Conservation (phyloP, 2,797 vertebrate species). For the Setipinna tenuifilis region DNA sequence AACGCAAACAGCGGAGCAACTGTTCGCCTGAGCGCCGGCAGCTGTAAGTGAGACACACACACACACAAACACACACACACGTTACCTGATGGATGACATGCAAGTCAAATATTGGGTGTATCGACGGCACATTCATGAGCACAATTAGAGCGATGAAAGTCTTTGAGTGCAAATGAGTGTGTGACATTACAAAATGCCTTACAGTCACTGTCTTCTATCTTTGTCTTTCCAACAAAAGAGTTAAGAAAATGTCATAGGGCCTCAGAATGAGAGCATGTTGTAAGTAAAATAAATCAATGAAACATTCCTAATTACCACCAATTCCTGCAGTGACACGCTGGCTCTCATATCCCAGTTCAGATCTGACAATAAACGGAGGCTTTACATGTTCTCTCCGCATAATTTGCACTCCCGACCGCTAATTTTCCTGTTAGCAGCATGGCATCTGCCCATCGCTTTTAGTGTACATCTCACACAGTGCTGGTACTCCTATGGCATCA, state of each 20-base stretch:
- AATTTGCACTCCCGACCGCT: background rate
- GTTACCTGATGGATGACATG: background rate
- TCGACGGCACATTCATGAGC: background rate
- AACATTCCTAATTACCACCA: background rate
- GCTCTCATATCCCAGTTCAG: background rate
- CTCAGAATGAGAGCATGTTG: background rate
- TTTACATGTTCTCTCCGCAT: background rate
- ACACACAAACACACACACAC: too few relatives aligned
- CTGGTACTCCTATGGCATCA: background rate
- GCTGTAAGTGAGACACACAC: background rate
- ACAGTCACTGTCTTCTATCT: background rate
- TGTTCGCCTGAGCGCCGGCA: background rate
- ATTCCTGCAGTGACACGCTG: background rate
- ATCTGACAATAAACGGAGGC: background rate
- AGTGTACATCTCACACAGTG: background rate
- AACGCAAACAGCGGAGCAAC: constrained; percentile 9
- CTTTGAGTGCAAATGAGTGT: background rate
- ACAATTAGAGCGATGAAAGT: background rate
- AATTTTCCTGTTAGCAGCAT: background rate
- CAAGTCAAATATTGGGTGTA: background rate
- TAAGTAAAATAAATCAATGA: background rate
- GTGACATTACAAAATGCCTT: background rate
- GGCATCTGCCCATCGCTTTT: background rate
- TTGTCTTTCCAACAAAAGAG: background rate
- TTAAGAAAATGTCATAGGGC: background rate